A percentile compares a stretch with the other conserved stretches of the same genome.
phyloP scores from a whole-genome alignment of 2,888 invertebrate genomes.

The Parnassius smintheus region DNA sequence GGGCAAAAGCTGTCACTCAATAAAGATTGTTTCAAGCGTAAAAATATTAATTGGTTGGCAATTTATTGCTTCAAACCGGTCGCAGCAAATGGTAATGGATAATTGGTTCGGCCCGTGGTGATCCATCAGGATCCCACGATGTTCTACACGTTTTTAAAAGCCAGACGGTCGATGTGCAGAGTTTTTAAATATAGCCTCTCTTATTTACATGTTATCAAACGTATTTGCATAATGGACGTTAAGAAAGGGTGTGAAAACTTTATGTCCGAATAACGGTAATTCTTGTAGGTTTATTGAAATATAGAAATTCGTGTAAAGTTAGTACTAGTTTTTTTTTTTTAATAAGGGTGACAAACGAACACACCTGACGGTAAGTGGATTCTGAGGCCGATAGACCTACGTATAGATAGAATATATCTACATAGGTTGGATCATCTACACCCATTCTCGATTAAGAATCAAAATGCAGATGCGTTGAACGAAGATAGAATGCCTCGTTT shows the following conservation, averaged over 20 bases:
- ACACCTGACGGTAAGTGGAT: no score
- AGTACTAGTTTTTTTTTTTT: no score
- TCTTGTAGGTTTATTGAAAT: not conserved
- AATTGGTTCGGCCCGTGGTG: conserved; percentile 41
- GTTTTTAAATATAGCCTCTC: conserved; percentile 15
- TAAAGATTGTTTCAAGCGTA: conserved; percentile 38
- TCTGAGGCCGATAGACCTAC: no score
- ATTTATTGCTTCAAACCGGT: conserved; percentile 43
- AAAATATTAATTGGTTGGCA: conserved; percentile 55
- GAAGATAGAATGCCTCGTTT: no score
- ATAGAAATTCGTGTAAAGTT: no score
- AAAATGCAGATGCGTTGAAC: no score
- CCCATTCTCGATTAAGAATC: no score
- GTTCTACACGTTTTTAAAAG: not conserved
- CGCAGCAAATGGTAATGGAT: conserved; percentile 32
- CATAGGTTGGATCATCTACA: no score
- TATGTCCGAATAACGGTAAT: not conserved
- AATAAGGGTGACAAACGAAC: no score
- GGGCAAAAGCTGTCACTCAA: conserved; percentile 41
- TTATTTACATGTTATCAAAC: conserved; percentile 22
- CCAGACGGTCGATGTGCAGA: conserved; percentile 18
- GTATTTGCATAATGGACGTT: conserved; percentile 22
- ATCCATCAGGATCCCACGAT: conserved; percentile 36
- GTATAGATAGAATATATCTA: no score
- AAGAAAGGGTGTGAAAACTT: conserved; percentile 12